Evolutionary conservation across 1,140 invertebrate genomes (phyloP), one percentile per base, ranked within the genome.

Genomic region (Papilio polyxenes): DNA sequence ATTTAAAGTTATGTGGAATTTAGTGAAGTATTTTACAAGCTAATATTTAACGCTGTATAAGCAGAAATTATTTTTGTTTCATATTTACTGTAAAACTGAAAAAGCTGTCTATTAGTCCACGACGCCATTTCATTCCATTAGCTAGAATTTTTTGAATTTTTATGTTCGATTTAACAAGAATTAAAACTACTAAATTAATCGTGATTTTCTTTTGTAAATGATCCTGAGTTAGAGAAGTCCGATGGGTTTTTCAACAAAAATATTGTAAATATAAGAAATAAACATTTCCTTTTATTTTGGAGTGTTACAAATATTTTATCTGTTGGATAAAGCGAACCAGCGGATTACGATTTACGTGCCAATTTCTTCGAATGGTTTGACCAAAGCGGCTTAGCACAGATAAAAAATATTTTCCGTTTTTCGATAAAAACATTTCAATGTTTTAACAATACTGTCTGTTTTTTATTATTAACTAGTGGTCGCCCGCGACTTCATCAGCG

Each of bases 341-440:
- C 65, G 65, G 65, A 72, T 72, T 72, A 72, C 65, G 65, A 72
- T 72, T 72, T 40, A 72, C 65, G 65, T 72, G 65, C 65, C 65
- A 72, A 72, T 72, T 72, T 72, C 65, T 72, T 72, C 65, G 65
- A 72, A 72, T 72, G 65, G 37, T 72, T 72, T 72, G 65, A 72
- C 65, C 65, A 72, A 72, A 72, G 65, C 65, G 65, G 65, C 65
- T 72, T 72, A 72, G 5, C 31, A 72, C 65, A 72, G 65, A 72
- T 72, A 72, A 37, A 72, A 72, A 72, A 72, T 37, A 31, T 23
- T 72, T 72, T 37, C 31, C 23, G 13, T 72, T 72, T 72, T 40
- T 40, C 65, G 31, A 15, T 40, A 40, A 40, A 15, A 69, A 65
- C 20, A 31, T 72, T 72, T 72, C 65, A 72, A 72, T 37, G 11